A percentile compares a stretch with the other conserved stretches of the same genome.
Conservation (phyloP, 2,113 vertebrate genomes). For the Polypterus senegalus region DNA sequence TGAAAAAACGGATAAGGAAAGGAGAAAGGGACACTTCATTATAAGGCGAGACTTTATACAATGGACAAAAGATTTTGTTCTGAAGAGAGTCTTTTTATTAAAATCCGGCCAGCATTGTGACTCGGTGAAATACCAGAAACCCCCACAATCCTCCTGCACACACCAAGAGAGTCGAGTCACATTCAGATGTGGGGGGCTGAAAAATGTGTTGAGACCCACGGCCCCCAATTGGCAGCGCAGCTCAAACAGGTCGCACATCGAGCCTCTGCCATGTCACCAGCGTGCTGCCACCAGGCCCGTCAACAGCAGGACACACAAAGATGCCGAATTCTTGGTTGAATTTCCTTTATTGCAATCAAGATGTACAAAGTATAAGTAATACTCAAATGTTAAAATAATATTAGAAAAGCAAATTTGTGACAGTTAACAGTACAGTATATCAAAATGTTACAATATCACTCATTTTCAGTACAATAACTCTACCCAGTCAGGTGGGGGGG, state of each 20-base stretch:
- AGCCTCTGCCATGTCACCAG: too few relatives aligned
- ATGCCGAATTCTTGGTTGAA: slow-evolving; percentile 33
- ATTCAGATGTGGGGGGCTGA: background rate
- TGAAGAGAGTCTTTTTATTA: too few relatives aligned
- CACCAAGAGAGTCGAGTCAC: background rate
- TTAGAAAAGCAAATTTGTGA: slow-evolving; percentile 86
- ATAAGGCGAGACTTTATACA: too few relatives aligned
- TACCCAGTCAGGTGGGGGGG: slow-evolving; percentile 29
- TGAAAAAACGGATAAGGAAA: too few relatives aligned
- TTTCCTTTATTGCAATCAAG: slow-evolving; percentile 63
- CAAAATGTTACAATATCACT: slow-evolving; percentile 73
- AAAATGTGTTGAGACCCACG: background rate
- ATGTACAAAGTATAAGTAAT: slow-evolving; percentile 91
- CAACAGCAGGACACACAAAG: background rate
- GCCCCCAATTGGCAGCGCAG: background rate
- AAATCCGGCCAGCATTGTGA: too few relatives aligned
- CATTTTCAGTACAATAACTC: slow-evolving; percentile 38
- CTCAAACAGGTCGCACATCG: background rate
- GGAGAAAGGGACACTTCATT: too few relatives aligned
- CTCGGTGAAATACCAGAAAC: too few relatives aligned
- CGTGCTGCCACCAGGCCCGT: too few relatives aligned
- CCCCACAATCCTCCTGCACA: too few relatives aligned
- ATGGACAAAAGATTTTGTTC: too few relatives aligned
- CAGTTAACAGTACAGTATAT: slow-evolving; percentile 77
- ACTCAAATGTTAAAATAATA: slow-evolving; percentile 76